Percentiles rank a stretch among this genome's conserved stretches.
These are phyloP conservation scores for Drosophila diplacantha DNA, from an alignment of 2,888 invertebrate genomes.

Conservation along the genomic window DNA sequence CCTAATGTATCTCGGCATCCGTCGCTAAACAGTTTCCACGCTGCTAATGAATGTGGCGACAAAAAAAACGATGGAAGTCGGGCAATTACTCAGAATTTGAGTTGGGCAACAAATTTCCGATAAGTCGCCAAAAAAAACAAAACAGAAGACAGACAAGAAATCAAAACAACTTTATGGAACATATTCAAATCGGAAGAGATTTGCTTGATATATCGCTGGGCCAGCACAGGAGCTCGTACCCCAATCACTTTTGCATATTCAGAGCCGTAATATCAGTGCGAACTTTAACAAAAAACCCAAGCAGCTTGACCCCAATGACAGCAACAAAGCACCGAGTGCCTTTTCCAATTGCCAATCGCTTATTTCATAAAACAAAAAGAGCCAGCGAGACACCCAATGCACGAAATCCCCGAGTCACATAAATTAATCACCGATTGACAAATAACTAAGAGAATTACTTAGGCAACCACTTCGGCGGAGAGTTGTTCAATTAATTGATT, in stretches of 20 bases:
- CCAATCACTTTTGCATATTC: no score
- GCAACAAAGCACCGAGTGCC: conserved; percentile 27
- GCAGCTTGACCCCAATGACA: conserved; percentile 34
- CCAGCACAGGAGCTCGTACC: conserved; percentile 5
- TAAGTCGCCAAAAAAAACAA: conserved; percentile 47
- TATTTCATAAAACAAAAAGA: conserved; percentile 37
- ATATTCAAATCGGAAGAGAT: conserved; percentile 29
- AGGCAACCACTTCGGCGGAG: conserved; percentile 32
- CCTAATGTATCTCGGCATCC: conserved; percentile 23
- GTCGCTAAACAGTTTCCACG: conserved; percentile 32
- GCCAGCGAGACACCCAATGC: conserved; percentile 9
- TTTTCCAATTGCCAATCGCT: conserved; percentile 30
- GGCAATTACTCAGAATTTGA: conserved; percentile 63
- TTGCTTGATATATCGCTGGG: conserved; percentile 5
- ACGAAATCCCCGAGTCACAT: conserved; percentile 46
- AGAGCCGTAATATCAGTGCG: conserved; percentile 8
- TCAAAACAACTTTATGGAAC: conserved; percentile 1
- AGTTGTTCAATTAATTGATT: conserved; percentile 66
- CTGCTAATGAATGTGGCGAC: conserved; percentile 65
- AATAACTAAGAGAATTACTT: conserved; percentile 69
- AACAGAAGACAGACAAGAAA: conserved; percentile 1
- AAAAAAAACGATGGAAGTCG: conserved; percentile 45
- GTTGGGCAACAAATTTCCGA: conserved; percentile 58
- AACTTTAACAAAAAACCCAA: conserved; percentile 10
- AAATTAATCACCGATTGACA: conserved; percentile 68